Evolutionary conservation across 2,888 invertebrate genomes (phyloP).

Genomic region (Graphium colonna): DNA sequence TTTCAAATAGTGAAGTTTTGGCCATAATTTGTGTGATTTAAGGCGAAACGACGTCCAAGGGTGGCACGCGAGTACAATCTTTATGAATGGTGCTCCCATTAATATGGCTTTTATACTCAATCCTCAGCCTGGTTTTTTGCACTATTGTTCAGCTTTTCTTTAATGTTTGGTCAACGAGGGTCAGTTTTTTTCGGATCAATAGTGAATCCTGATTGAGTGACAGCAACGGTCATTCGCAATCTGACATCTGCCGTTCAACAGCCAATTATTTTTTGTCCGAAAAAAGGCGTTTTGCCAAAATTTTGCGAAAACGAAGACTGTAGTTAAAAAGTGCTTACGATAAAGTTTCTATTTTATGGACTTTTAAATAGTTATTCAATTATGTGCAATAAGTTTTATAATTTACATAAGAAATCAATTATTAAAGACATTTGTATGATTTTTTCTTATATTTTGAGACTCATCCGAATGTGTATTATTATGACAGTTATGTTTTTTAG

Average conservation of each 20-base stretch:
- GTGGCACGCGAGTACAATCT: constrained; percentile 51
- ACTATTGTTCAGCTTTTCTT: constrained; percentile 50
- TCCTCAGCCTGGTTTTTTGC: constrained; percentile 55
- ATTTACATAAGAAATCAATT: no score
- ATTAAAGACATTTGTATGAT: no score
- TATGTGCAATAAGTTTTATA: no score
- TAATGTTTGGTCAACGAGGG: constrained; percentile 71
- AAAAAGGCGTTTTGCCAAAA: no score
- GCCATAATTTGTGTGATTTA: constrained; percentile 33
- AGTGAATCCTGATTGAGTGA: constrained; percentile 66
- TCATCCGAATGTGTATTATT: no score
- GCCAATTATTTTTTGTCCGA: constrained; percentile 21
- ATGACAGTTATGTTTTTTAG: no score
- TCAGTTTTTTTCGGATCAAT: constrained; percentile 58
- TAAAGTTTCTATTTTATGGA: no score
- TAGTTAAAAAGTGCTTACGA: no score
- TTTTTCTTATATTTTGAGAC: no score
- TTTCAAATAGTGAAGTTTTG: constrained; percentile 13
- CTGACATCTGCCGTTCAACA: constrained; percentile 44
- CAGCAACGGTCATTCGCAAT: constrained; percentile 71
- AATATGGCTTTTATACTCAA: constrained; percentile 57
- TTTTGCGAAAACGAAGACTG: no score
- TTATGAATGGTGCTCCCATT: constrained; percentile 53
- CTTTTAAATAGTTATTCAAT: no score
- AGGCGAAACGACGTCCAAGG: constrained; percentile 36